Evolutionary conservation across 2,113 vertebrate species (phyloP).

Genomic region (Bostrychus sinensis): DNA sequence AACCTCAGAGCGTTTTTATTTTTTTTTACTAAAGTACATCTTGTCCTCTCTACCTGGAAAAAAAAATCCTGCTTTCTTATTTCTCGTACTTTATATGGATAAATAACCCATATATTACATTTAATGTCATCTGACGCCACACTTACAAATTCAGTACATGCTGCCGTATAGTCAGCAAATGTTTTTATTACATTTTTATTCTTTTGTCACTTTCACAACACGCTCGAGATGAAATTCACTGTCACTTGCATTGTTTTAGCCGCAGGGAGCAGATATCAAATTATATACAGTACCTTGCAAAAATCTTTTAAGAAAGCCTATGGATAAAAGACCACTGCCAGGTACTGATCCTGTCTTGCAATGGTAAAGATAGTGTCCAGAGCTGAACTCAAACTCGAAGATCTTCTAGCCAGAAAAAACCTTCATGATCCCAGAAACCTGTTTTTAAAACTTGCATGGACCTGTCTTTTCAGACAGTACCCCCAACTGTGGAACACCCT

Average conservation of each 20-base stretch:
- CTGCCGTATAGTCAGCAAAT: not conserved
- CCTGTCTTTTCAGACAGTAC: too few species aligned
- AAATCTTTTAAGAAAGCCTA: not conserved
- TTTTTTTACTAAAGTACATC: conserved; percentile 1
- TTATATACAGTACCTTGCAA: not conserved
- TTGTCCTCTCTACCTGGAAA: not conserved
- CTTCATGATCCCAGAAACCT: too few species aligned
- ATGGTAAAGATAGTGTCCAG: too few species aligned
- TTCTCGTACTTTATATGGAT: not conserved
- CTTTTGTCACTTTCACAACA: not conserved
- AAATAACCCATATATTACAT: not conserved
- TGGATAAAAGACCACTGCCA: too few species aligned
- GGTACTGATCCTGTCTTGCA: too few species aligned
- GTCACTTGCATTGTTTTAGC: not conserved
- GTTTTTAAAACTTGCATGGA: too few species aligned
- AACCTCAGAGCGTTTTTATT: not conserved
- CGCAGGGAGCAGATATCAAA: not conserved
- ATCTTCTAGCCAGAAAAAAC: too few species aligned
- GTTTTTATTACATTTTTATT: not conserved
- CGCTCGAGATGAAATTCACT: not conserved
- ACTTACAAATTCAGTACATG: not conserved
- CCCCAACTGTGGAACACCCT: too few species aligned
- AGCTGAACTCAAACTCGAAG: too few species aligned
- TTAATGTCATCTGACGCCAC: not conserved
- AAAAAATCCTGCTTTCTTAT: not conserved